Evolutionary conservation across 2,888 invertebrate species (phyloP), one percentile per base, ranked within the genome.

Genomic region (Rhodophaea formosa): DNA sequence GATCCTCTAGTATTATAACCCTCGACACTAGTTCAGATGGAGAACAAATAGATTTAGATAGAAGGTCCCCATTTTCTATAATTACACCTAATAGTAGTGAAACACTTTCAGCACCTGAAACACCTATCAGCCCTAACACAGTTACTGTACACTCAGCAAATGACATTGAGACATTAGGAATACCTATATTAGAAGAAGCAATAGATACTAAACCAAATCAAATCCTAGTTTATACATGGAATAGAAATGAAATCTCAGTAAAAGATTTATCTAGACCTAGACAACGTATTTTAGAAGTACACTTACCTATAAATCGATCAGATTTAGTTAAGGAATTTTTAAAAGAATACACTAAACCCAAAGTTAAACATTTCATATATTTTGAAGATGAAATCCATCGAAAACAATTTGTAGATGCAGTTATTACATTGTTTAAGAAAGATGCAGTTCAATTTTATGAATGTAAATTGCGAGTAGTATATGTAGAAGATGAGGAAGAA

Each of bases 161-260:
- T 6, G 30, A 30, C 30, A 3, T 30, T 6, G 30, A 30, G 7
- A 6, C 30, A 6, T 14, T 58, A 7, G 69, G 65, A 2, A 72
- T 72, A 0, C 70, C 67, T 1, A 71, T 72, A 3, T 32, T 71
- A 39, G 32, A 71, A 0, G 72, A 75, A 63, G 69, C 74, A 0
- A 65, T 74, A 39, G 71, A 72, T 29, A 68, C 63, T 1, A 72
- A 77, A 54, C 65, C 72, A 0, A 69, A 68, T 6, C 74, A 74
- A 63, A 68, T 74, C 15, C 14, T 72, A 55, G 53, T 69, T 5
- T 55, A 51, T 57, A 62, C 56, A 71, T 44, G 53, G 16, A 2
- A 16, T 45, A 16, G 16, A 10, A 16, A 45, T 45, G 30, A 67
- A 45, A 23, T 63, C 5, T 3, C 12, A 8, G 67, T 72, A 7